phyloP scores from a whole-genome alignment of 2,888 invertebrate genomes.

The Ctena decussata region DNA sequence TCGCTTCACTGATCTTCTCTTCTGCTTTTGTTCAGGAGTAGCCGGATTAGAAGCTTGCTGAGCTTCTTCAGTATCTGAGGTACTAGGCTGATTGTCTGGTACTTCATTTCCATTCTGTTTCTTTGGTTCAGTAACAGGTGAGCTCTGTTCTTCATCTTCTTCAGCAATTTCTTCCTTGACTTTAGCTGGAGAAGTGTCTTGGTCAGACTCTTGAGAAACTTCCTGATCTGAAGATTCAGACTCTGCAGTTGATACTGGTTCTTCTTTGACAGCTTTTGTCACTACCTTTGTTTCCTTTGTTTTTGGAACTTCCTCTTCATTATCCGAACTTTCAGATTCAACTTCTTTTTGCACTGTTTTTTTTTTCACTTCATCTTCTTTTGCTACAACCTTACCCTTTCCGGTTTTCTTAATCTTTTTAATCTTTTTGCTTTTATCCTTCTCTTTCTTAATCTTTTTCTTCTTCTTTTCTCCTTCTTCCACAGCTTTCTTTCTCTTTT shows the following conservation, averaged over 20 bases:
- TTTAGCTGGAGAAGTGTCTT: constrained; percentile 47
- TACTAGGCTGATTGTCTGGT: neutral
- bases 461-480: constrained; percentile 82
- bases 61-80: constrained; percentile 21
- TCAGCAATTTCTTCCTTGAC: constrained; percentile 47
- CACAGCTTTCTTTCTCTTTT: constrained; percentile 82
- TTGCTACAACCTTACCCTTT: constrained; percentile 57
- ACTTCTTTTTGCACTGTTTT: constrained; percentile 67
- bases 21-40: constrained; percentile 33
- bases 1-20: constrained; percentile 54
- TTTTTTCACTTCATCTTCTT: constrained; percentile 55
- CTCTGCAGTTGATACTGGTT: constrained; percentile 87
- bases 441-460: constrained; percentile 87
- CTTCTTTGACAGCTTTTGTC: neutral
- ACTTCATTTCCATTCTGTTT: neutral
- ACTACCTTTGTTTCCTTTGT: constrained; percentile 76
- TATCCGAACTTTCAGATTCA: constrained; percentile 84
- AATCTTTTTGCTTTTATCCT: constrained; percentile 85
- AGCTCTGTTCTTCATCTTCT: constrained; percentile 68
- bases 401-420: constrained; percentile 60
- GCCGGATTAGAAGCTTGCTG: constrained; percentile 17
- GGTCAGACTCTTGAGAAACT: constrained; percentile 75
- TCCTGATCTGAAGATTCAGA: constrained; percentile 85
- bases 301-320: constrained; percentile 87
- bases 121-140: constrained; percentile 14